These are phyloP conservation scores for Drosophila cardini DNA, from an alignment of 1,140 invertebrate species.

Conservation along the genomic window DNA sequence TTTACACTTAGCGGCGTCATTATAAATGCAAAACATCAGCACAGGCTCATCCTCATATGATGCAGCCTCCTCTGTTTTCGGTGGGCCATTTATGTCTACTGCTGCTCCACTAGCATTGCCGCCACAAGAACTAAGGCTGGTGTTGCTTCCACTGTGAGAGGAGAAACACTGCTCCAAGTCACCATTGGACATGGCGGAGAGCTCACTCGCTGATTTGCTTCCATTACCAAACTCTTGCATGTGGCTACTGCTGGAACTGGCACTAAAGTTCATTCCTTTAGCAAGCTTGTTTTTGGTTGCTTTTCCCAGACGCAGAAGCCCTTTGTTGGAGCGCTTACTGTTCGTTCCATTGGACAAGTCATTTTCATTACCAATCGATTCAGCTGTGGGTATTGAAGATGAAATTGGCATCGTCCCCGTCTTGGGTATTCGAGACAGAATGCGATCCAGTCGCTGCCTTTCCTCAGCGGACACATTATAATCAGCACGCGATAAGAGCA, in stretches of 20 bases:
- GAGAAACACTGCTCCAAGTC: conserved; percentile 64
- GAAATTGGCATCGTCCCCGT: conserved; percentile 8
- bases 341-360: conserved; percentile 18
- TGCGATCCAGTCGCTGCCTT: conserved; percentile 69
- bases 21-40: conserved; percentile 78
- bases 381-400: not conserved
- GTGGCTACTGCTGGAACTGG: not conserved
- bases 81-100: not conserved
- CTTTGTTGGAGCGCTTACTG: conserved; percentile 64
- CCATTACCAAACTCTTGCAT: conserved; percentile 13
- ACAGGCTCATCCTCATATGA: conserved; percentile 55
- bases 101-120: conserved; percentile 11
- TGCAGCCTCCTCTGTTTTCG: not conserved
- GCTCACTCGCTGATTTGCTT: conserved; percentile 31
- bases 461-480: conserved; percentile 73
- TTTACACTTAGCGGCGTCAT: conserved; percentile 72
- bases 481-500: conserved; percentile 61
- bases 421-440: conserved; percentile 68
- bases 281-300: conserved; percentile 80
- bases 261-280: conserved; percentile 76
- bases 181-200: conserved; percentile 32
- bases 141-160: conserved; percentile 72
- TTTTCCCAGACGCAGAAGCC: conserved; percentile 75
- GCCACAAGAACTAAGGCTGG: conserved; percentile 67
- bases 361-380: not conserved